These are phyloP conservation scores for Pogonophryne albipinna DNA, from an alignment of 2,797 vertebrate species.

Conservation along the genomic window DNA sequence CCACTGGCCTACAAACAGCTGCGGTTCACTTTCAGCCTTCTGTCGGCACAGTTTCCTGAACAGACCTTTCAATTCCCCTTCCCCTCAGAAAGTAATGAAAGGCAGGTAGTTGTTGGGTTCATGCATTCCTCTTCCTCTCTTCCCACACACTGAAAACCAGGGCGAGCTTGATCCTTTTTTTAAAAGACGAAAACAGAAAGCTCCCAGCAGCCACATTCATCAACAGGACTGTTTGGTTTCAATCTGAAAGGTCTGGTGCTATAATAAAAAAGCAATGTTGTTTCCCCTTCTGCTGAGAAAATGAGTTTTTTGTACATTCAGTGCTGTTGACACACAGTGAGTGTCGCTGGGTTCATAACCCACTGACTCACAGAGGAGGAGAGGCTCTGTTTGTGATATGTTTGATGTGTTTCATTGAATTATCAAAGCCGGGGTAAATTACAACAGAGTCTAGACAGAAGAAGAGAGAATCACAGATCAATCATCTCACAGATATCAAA, in stretches of 20 bases:
- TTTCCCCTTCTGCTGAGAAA: slow-evolving; percentile 41
- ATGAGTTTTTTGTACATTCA: slow-evolving; percentile 27
- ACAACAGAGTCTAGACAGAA: slow-evolving; percentile 28
- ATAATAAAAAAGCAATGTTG: slow-evolving; percentile 26
- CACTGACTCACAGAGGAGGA: slow-evolving; percentile 46
- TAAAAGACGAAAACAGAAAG: not conserved
- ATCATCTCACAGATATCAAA: slow-evolving; percentile 55
- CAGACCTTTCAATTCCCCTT: slow-evolving; percentile 74
- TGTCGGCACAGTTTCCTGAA: slow-evolving; percentile 69
- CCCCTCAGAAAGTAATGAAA: slow-evolving; percentile 70
- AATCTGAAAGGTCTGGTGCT: slow-evolving; percentile 37
- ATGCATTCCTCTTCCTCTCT: slow-evolving; percentile 59
- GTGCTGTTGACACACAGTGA: slow-evolving; percentile 35
- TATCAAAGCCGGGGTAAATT: slow-evolving; percentile 56
- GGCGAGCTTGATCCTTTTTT: slow-evolving; percentile 29
- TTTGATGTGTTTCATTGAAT: slow-evolving; percentile 65
- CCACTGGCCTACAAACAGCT: slow-evolving; percentile 64
- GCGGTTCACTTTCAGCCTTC: slow-evolving; percentile 66
- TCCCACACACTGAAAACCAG: slow-evolving; percentile 58
- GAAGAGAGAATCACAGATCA: slow-evolving; percentile 45
- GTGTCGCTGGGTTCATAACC: slow-evolving; percentile 47
- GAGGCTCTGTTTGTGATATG: slow-evolving; percentile 45
- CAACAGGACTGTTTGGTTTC: slow-evolving; percentile 56
- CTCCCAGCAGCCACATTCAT: slow-evolving; percentile 52
- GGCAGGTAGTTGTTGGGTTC: slow-evolving; percentile 56